Percentiles rank a stretch among this genome's conserved stretches.
phyloP scores from a whole-genome alignment of 1,140 invertebrate species.

The Scaptomyza graminum region DNA sequence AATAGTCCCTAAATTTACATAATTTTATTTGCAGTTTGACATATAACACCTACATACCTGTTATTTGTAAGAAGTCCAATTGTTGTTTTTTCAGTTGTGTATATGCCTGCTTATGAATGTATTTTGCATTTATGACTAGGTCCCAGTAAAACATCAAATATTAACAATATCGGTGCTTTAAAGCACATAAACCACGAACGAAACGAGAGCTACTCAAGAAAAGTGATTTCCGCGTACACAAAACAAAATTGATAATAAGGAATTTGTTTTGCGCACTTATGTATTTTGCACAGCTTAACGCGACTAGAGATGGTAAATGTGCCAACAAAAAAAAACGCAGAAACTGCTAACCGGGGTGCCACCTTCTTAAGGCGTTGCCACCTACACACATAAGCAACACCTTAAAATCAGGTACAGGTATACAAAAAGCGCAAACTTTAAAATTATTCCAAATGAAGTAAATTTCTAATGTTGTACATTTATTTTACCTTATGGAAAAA shows the following conservation, averaged over 20 bases:
- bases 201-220: neutral
- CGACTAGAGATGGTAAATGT: slow-evolving; percentile 36
- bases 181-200: neutral
- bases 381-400: neutral
- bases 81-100: neutral
- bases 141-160: neutral
- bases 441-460: neutral
- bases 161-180: slow-evolving; percentile 4
- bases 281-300: slow-evolving; percentile 40
- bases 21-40: slow-evolving; percentile 4
- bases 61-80: neutral
- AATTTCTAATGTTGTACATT: slow-evolving; percentile 44
- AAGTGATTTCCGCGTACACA: slow-evolving; percentile 11
- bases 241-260: slow-evolving; percentile 24
- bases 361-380: slow-evolving; percentile 19
- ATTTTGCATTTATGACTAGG: neutral
- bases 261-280: slow-evolving; percentile 46
- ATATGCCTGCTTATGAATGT: neutral
- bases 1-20: slow-evolving; percentile 34
- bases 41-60: slow-evolving; percentile 17
- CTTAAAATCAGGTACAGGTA: neutral
- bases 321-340: neutral
- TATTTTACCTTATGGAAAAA: slow-evolving; percentile 67
- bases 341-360: neutral
- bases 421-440: neutral